Conservation (phyloP, 2,797 vertebrate genomes). For the Alauda arvensis region DNA sequence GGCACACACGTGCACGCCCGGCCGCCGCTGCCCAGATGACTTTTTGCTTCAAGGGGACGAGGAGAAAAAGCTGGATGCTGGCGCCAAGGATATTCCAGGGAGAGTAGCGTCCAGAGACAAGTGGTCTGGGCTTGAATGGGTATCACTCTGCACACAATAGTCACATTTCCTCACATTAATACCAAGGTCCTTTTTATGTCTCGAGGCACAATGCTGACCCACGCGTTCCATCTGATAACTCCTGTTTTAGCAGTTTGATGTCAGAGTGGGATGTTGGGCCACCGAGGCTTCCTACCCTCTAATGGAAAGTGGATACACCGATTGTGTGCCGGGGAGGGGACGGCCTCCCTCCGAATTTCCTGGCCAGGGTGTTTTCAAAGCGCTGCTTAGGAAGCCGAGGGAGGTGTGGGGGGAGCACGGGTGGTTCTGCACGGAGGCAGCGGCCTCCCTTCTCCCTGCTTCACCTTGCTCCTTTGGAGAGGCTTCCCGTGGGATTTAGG, state of each 20-base stretch:
- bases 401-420: neutral
- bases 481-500: neutral
- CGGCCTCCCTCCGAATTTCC: constrained; percentile 44
- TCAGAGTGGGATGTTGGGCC: constrained; percentile 48
- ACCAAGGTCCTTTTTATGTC: constrained; percentile 63
- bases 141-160: constrained; percentile 66
- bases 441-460: neutral
- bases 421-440: neutral
- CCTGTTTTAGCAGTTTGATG: constrained; percentile 67
- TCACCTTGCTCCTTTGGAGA: neutral
- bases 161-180: constrained; percentile 70
- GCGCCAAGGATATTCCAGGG: constrained; percentile 69
- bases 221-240: constrained; percentile 64
- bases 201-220: constrained; percentile 63
- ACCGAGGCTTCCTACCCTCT: constrained; percentile 43
- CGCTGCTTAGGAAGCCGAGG: neutral
- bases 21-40: neutral
- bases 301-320: constrained; percentile 49
- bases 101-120: constrained; percentile 62
- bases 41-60: constrained; percentile 24
- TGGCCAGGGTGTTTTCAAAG: constrained; percentile 43
- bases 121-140: constrained; percentile 66
- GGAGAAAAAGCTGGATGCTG: constrained; percentile 51
- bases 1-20: constrained; percentile 1
- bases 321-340: neutral